Percentiles rank a stretch among this genome's conserved stretches.
Conservation (phyloP, 2,113 vertebrate species). For the Copsychus sechellarum region DNA sequence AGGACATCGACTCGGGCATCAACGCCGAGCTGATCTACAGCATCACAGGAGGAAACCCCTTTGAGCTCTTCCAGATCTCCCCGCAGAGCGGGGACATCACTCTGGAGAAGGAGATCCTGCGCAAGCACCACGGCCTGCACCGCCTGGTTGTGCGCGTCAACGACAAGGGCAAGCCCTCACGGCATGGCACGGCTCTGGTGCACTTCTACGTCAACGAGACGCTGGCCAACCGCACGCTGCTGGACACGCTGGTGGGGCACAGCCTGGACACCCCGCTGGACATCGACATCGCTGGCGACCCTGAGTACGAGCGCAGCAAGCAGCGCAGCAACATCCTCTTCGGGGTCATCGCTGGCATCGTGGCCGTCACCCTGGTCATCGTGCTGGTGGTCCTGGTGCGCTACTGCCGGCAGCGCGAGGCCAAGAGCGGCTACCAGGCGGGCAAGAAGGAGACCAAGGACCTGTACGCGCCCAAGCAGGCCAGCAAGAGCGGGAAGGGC, state of each 20-base stretch:
- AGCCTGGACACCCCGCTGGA: slow-evolving; percentile 94
- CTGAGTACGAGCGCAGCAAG: slow-evolving; percentile 86
- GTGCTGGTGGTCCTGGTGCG: slow-evolving; percentile 88
- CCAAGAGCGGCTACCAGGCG: slow-evolving; percentile 96
- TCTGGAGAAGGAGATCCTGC: slow-evolving; percentile 87
- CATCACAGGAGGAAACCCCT: slow-evolving; percentile 92
- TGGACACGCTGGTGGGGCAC: slow-evolving; percentile 92
- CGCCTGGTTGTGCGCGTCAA: slow-evolving; percentile 91
- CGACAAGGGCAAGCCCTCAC: slow-evolving; percentile 88
- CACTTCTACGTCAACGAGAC: slow-evolving; percentile 97
- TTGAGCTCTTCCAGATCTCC: slow-evolving; percentile 91
- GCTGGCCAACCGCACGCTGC: slow-evolving; percentile 84
- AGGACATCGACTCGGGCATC: slow-evolving; percentile 90
- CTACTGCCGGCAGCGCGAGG: slow-evolving; percentile 89
- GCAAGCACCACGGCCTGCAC: slow-evolving; percentile 92
- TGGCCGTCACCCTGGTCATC: slow-evolving; percentile 89
- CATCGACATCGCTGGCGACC: slow-evolving; percentile 94
- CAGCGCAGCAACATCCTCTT: slow-evolving; percentile 91
- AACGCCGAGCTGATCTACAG: slow-evolving; percentile 88
- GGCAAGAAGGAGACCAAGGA: slow-evolving; percentile 98
- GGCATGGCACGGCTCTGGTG: slow-evolving; percentile 89
- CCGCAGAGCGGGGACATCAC: slow-evolving; percentile 86
- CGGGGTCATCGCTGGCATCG: slow-evolving; percentile 86
- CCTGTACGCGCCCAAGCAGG: slow-evolving; percentile 91
- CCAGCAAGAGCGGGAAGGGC: slow-evolving; percentile 86